Evolutionary conservation across 53 echinoderm and acorn worm genomes (phyloP).

Genomic region (Paelopatides confundens): DNA sequence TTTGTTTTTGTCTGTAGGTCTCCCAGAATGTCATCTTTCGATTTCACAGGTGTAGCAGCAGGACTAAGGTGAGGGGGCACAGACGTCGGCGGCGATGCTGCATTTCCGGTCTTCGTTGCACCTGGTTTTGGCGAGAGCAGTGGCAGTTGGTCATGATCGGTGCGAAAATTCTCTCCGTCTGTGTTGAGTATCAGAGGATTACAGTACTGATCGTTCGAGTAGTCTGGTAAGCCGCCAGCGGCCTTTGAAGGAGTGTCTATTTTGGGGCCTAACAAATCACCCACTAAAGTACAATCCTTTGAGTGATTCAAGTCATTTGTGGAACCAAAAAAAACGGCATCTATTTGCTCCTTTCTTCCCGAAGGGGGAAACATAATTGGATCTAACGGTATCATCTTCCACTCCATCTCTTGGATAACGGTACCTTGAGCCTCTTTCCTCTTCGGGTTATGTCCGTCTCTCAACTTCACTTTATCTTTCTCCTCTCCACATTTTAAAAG

Average conservation of each 20-base stretch:
- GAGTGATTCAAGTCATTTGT: not conserved
- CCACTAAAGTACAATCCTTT: not conserved
- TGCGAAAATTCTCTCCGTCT: slow-evolving; percentile 21
- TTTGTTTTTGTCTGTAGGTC: slow-evolving; percentile 20
- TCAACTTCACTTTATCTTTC: not conserved
- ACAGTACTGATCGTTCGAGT: slow-evolving; percentile 37
- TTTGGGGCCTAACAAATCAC: not conserved
- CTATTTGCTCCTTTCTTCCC: slow-evolving; percentile 60
- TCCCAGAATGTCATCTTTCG: slow-evolving; percentile 5
- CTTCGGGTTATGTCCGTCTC: not conserved
- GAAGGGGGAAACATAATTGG: slow-evolving; percentile 75
- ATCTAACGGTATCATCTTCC: slow-evolving; percentile 82
- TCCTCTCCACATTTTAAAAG: slow-evolving; percentile 13
- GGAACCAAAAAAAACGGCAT: slow-evolving; percentile 49
- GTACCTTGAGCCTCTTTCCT: slow-evolving; percentile 28
- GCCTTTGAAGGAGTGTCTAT: not conserved
- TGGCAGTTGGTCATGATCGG: slow-evolving; percentile 78
- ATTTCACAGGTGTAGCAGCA: slow-evolving; percentile 80
- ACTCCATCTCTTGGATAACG: slow-evolving; percentile 74
- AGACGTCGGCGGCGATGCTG: slow-evolving; percentile 77
- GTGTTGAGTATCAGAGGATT: slow-evolving; percentile 25
- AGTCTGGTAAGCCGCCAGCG: slow-evolving; percentile 21
- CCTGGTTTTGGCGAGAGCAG: slow-evolving; percentile 84
- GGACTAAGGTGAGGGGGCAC: slow-evolving; percentile 90
- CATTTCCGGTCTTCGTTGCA: slow-evolving; percentile 70